Conservation (phyloP, 53 echinoderm and acorn worm genomes). For the Patiria pectinifera region DNA sequence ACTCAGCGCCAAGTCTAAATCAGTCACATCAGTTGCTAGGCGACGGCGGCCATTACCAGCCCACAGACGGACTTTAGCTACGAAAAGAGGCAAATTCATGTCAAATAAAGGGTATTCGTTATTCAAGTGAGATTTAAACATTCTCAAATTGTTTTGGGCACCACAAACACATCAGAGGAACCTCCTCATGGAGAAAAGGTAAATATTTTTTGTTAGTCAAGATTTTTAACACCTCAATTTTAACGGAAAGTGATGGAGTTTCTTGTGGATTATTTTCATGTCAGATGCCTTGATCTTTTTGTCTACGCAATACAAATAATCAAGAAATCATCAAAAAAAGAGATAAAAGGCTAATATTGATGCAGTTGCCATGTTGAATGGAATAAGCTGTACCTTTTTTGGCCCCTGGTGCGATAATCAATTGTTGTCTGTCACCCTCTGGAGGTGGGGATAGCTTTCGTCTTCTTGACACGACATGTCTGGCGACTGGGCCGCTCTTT, state of each 20-base stretch:
- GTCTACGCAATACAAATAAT: too few relatives aligned
- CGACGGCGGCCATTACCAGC: conserved; percentile 75
- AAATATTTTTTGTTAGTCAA: too few relatives aligned
- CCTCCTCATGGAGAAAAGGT: too few relatives aligned
- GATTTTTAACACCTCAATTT: too few relatives aligned
- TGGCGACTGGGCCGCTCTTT: conserved; percentile 58
- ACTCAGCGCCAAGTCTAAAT: conserved; percentile 70
- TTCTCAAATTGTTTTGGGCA: too few relatives aligned
- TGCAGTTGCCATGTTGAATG: neutral
- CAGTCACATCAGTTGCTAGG: conserved; percentile 66
- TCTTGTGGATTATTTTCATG: too few relatives aligned
- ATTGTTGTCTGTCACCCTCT: conserved; percentile 20
- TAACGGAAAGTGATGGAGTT: too few relatives aligned
- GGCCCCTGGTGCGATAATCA: conserved; percentile 15
- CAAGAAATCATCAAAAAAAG: too few relatives aligned
- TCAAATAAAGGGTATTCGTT: neutral
- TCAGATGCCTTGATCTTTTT: too few relatives aligned
- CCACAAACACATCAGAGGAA: too few relatives aligned
- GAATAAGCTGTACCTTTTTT: conserved; percentile 20
- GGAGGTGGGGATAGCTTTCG: conserved; percentile 32
- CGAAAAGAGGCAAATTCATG: neutral
- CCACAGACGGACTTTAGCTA: conserved; percentile 77
- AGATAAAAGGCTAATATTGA: too few relatives aligned
- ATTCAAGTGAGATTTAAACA: too few relatives aligned
- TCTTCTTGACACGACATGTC: conserved; percentile 39